Evolutionary conservation across 2,888 invertebrate species (phyloP).

Genomic region (Urechis unicinctus): DNA sequence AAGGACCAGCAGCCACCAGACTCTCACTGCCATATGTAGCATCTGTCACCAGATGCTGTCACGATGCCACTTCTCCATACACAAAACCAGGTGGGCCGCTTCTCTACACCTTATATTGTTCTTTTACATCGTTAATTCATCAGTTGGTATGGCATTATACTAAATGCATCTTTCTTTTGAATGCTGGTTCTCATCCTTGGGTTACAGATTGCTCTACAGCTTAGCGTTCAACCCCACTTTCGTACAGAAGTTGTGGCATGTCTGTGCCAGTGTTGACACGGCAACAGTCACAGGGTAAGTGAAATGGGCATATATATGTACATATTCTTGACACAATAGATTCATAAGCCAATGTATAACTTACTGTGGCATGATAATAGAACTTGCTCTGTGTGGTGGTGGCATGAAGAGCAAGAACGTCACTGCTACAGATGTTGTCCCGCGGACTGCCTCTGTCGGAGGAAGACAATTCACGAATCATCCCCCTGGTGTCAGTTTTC

Average conservation of each 20-base stretch:
- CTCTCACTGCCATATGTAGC: slow-evolving; percentile 66
- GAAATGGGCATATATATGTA: too few species aligned
- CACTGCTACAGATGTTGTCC: slow-evolving; percentile 63
- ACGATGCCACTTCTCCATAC: slow-evolving; percentile 73
- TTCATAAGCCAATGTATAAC: too few species aligned
- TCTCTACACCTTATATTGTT: neutral
- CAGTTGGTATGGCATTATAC: too few species aligned
- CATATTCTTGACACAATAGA: too few species aligned
- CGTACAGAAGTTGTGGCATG: slow-evolving; percentile 68
- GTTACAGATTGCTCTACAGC: slow-evolving; percentile 66
- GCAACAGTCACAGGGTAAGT: slow-evolving; percentile 53
- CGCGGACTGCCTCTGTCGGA: slow-evolving; percentile 59
- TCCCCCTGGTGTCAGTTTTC: slow-evolving; percentile 76
- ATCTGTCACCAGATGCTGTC: slow-evolving; percentile 78
- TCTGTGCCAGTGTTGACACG: slow-evolving; percentile 37
- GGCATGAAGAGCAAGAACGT: slow-evolving; percentile 45
- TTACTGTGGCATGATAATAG: too few species aligned
- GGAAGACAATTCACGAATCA: slow-evolving; percentile 62
- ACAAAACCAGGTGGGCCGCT: slow-evolving; percentile 69
- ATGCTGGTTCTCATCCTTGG: neutral
- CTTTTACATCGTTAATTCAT: neutral
- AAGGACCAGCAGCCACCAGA: slow-evolving; percentile 37
- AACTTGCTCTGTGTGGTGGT: neutral
- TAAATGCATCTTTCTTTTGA: neutral
- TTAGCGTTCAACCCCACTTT: slow-evolving; percentile 74